Evolutionary conservation across 2,888 invertebrate species (phyloP), one percentile per base, ranked within the genome.

Genomic region (Tiliacea aurago): DNA sequence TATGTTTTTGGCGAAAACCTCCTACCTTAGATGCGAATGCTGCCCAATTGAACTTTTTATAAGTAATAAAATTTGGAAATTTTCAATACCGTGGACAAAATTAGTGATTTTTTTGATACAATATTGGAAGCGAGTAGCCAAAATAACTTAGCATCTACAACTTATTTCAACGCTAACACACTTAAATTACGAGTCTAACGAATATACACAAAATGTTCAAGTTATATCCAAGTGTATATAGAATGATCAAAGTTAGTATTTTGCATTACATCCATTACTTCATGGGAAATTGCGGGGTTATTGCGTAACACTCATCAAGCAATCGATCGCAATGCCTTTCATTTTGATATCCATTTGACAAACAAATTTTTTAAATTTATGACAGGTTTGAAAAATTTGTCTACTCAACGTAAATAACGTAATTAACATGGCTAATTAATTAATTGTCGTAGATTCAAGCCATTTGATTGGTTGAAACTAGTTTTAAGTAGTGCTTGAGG

Each of bases 181-280:
- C 69, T 67, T 63, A 83, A 53, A 13, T 1, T 65, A 84, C 73
- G 49, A 83, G 58, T 71, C 73, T 69, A 76, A 84, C 76, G 81
- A 85, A 83, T 84, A 73, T 84, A 85, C 85, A 83, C 83, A 85
- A 72, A 73, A 80, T 77, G 56, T 81, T 80, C 82, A 84, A 84
- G 62, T 68, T 78, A 69, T 73, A 76, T 62, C 72, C 71, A 81
- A 71, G 6, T 64, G 55, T 81, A 78, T 76, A 84, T 81, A 81
- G 82, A 73, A 23, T 80, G 86, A 55, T 6, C 53, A 13, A 51
- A 51, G 41, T 51, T 10, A 51, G 51, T 51, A 2, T 51, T 51
- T n/a, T 51, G 20, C n/a, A n/a, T 51, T n/a, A 59, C 41, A 11
- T 9, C 6, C 4, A 28, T 43, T 62, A n/a, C 15, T 37, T 37